phyloP scores from a whole-genome alignment of 2,797 vertebrate species.

The Thaleichthys pacificus region DNA sequence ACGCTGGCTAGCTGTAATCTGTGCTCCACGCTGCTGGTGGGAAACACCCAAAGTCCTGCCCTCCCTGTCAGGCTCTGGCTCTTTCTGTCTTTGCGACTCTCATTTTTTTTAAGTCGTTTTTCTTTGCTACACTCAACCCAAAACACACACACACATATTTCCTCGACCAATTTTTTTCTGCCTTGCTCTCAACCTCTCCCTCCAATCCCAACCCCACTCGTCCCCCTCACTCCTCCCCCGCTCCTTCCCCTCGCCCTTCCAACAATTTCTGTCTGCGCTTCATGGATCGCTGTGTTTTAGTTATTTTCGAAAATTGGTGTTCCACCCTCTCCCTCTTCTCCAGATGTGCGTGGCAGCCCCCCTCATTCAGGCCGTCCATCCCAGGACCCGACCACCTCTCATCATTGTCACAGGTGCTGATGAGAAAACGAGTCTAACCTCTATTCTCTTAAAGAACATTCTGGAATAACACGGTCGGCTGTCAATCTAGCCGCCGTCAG shows the following conservation, averaged over 20 bases:
- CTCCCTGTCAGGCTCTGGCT: background rate
- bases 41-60: background rate
- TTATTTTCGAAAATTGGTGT: slow-evolving; percentile 7
- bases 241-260: slow-evolving; percentile 19
- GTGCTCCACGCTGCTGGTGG: no score
- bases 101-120: background rate
- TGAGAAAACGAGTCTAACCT: slow-evolving; percentile 64
- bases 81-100: background rate
- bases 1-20: slow-evolving; percentile 23
- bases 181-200: background rate
- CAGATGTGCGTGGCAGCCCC: slow-evolving; percentile 38
- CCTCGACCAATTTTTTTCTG: no score
- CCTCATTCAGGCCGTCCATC: slow-evolving; percentile 62
- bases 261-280: slow-evolving; percentile 27
- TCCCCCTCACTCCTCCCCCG: background rate
- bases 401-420: slow-evolving; percentile 61
- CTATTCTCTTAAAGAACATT: slow-evolving; percentile 54
- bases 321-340: background rate
- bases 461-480: slow-evolving; percentile 52
- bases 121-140: background rate
- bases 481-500: slow-evolving; percentile 66
- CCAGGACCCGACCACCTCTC: slow-evolving; percentile 58
- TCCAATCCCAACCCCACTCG: background rate
- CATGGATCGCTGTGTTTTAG: slow-evolving; percentile 39
- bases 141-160: background rate